These are phyloP conservation scores for Habroteleia sp. DNA, from an alignment of 2,888 invertebrate species.

Conservation along the genomic window DNA sequence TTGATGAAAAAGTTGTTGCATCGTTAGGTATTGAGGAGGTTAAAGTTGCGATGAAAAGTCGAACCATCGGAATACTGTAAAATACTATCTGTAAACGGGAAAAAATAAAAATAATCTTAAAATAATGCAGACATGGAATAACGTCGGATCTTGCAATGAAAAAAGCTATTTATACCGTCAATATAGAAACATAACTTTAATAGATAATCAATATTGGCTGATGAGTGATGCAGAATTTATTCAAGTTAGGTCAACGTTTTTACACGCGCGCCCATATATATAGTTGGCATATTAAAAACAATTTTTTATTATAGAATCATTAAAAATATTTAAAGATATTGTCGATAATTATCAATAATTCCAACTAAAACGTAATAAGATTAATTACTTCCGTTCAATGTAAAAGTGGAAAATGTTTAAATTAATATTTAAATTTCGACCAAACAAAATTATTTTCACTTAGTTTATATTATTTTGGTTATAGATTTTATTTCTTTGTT, in stretches of 20 bases:
- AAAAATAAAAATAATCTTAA: constrained; percentile 34
- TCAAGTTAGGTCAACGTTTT: constrained; percentile 21
- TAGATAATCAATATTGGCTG: constrained; percentile 26
- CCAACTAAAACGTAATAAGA: no score
- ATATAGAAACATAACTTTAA: constrained; percentile 31
- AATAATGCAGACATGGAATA: constrained; percentile 38
- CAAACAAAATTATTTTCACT: no score
- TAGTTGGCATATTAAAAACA: no score
- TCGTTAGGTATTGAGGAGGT: constrained; percentile 42
- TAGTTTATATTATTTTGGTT: no score
- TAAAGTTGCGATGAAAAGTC: constrained; percentile 65
- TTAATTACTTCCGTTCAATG: no score
- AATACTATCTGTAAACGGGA: constrained; percentile 61
- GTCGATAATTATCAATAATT: no score
- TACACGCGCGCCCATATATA: no score
- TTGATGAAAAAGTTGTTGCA: constrained; percentile 74
- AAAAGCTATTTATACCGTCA: constrained; percentile 38
- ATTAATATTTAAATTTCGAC: no score
- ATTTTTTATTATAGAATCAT: no score
- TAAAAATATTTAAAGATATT: no score
- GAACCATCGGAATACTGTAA: constrained; percentile 63
- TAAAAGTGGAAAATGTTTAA: no score
- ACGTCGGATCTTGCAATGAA: constrained; percentile 36
- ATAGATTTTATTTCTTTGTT: no score
- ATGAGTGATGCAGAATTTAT: constrained; percentile 22